Base-by-base conservation (phyloP, 2,797 vertebrate species). In the Mormyrus hasselquistii region DNA sequence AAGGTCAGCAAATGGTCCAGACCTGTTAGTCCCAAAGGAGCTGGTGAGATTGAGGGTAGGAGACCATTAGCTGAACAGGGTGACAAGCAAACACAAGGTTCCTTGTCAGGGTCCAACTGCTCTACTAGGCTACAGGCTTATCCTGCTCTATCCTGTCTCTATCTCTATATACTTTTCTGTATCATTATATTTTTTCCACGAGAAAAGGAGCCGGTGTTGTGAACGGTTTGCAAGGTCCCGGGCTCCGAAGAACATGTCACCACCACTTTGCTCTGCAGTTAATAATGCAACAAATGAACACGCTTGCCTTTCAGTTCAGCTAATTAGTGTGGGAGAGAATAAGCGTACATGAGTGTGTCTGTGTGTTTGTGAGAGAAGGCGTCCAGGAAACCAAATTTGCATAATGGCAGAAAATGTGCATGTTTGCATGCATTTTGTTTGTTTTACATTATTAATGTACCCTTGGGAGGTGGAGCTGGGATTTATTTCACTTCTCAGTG, bases 401-500 rank as follows among this genome's bases (percentile, higher is more conserved):
- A 89, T 93, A 93, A 92, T 92, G 91, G 90, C 90, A 89, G 90
- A 73, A 91, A 92, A 92, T 93, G 92, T 94, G 92, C 90, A 92
- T 89, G 90, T 41, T 10, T 88, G 91, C 93, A 76, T 94, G 92
- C 92, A 93, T 95, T 95, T 22, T 93, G 92, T 92, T 93, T 93
- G 90, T 90, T 92, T 92, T 91, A 91, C 91, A 89, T 50, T 85
- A 49, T 34, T 83, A 34, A 44, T 91, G 91, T 79, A 90, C 93
- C 90, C 53, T 55, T 91, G 91, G 90, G 92, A 92, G 92, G 91
- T 93, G 92, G 90, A 92, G 7, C 93, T 87, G 94, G 92, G 91
- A 85, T 93, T 92, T 93, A 92, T 94, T 94, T 94, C 93, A 91
- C 93, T 91, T 94, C 91, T 93, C 92, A 93, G 92, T 95, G 93